Evolutionary conservation across 1,140 invertebrate species (phyloP).

Genomic region (Lepidotrigona ventralis): DNA sequence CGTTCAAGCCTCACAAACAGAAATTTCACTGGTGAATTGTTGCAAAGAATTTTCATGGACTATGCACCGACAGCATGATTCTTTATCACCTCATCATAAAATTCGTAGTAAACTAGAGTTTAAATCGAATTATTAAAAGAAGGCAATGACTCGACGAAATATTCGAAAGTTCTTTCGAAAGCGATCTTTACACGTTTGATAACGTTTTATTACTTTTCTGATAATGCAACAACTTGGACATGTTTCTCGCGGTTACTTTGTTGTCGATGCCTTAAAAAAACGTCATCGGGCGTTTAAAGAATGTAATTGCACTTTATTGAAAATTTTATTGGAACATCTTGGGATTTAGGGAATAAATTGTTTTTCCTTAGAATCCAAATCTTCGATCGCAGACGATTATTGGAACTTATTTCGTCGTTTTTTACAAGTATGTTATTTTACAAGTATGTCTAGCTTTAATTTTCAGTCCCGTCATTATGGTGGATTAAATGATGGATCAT

Average conservation of each 20-base stretch:
- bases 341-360: neutral
- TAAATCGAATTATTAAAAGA: neutral
- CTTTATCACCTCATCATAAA: too few species aligned
- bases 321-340: neutral
- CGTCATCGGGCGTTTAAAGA: neutral
- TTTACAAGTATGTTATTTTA: too few species aligned
- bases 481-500: too few species aligned
- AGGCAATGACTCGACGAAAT: neutral
- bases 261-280: neutral
- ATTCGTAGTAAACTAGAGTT: neutral
- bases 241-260: conserved; percentile 3
- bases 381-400: fast-evolving
- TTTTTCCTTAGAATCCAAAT: neutral
- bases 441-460: neutral
- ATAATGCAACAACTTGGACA: conserved; percentile 3
- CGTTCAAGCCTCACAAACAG: too few species aligned
- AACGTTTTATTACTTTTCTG: conserved; percentile 21
- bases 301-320: neutral
- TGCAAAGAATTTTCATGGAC: neutral
- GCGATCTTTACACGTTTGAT: neutral
- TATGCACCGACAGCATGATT: neutral
- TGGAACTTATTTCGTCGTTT: neutral
- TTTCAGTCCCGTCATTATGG: too few species aligned
- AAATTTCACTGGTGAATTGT: too few species aligned
- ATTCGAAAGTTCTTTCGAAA: neutral